These are phyloP conservation scores for Coryphaenoides rupestris DNA, from an alignment of 2,113 vertebrate species.

Conservation along the genomic window DNA sequence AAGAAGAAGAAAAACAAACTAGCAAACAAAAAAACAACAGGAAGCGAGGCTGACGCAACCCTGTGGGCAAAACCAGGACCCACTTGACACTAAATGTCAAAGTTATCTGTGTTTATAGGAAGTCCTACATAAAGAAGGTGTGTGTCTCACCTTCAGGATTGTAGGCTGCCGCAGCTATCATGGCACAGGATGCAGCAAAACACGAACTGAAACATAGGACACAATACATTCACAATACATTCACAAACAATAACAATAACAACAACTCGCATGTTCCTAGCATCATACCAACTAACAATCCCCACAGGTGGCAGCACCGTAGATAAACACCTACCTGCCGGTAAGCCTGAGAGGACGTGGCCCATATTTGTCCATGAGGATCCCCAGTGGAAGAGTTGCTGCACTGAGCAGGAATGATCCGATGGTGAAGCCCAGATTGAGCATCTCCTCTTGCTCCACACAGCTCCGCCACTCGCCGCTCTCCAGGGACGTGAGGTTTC, in stretches of 20 bases:
- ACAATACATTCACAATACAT: not conserved
- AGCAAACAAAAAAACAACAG: not conserved
- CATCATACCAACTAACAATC: not conserved
- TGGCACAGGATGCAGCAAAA: conserved; percentile 79
- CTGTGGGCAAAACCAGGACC: too few relatives aligned
- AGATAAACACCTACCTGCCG: conserved; percentile 74
- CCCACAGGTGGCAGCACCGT: not conserved
- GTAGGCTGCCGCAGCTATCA: conserved; percentile 77
- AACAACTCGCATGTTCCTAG: too few relatives aligned
- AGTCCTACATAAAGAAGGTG: too few relatives aligned
- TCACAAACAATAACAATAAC: not conserved
- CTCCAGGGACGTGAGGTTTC: conserved; percentile 37
- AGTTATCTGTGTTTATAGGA: too few relatives aligned
- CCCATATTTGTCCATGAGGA: conserved; percentile 75
- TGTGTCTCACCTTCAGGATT: conserved; percentile 69
- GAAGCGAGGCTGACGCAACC: not conserved
- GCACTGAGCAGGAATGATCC: conserved; percentile 86
- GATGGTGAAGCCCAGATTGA: conserved; percentile 86
- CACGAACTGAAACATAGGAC: conserved; percentile 64
- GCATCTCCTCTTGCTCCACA: conserved; percentile 77
- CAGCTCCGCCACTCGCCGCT: conserved; percentile 63
- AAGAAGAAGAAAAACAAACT: not conserved
- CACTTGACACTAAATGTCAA: too few relatives aligned
- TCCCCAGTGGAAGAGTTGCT: conserved; percentile 77
- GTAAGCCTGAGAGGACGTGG: conserved; percentile 80